These are phyloP conservation scores for Sarcophaga variegata DNA, from an alignment of 2,888 invertebrate genomes.

Conservation along the genomic window DNA sequence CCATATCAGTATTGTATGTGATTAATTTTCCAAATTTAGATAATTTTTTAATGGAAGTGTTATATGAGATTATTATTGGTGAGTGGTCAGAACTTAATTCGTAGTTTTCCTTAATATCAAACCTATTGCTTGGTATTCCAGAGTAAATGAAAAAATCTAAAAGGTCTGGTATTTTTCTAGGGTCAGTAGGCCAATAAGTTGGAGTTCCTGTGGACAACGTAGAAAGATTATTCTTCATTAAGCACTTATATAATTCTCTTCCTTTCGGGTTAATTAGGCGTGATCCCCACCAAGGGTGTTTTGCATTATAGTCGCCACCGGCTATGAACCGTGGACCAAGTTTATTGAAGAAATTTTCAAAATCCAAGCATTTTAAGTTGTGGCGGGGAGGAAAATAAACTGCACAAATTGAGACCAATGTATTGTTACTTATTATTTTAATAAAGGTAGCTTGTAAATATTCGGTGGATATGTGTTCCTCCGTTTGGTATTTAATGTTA, in stretches of 20 bases:
- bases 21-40: neutral
- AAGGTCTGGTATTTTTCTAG: conserved; percentile 38
- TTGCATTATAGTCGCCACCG: too few relatives aligned
- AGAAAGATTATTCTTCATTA: conserved; percentile 33
- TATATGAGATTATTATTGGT: conserved; percentile 1
- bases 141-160: conserved; percentile 16
- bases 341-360: conserved; percentile 28
- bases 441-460: conserved; percentile 30
- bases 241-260: conserved; percentile 46
- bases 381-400: conserved; percentile 54
- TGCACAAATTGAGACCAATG: too few relatives aligned
- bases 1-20: neutral
- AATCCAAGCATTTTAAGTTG: conserved; percentile 6
- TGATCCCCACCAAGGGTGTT: too few relatives aligned
- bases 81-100: too few relatives aligned
- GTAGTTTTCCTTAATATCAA: too few relatives aligned
- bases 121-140: too few relatives aligned
- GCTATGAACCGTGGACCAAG: too few relatives aligned
- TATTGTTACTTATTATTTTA: too few relatives aligned
- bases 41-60: neutral
- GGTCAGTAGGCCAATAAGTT: conserved; percentile 38
- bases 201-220: conserved; percentile 55
- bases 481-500: conserved; percentile 40
- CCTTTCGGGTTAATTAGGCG: too few relatives aligned
- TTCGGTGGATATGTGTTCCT: neutral